Percentiles rank a stretch among this genome's conserved stretches.
These are phyloP conservation scores for Gari tellinella DNA, from an alignment of 2,888 invertebrate genomes.

Conservation along the genomic window DNA sequence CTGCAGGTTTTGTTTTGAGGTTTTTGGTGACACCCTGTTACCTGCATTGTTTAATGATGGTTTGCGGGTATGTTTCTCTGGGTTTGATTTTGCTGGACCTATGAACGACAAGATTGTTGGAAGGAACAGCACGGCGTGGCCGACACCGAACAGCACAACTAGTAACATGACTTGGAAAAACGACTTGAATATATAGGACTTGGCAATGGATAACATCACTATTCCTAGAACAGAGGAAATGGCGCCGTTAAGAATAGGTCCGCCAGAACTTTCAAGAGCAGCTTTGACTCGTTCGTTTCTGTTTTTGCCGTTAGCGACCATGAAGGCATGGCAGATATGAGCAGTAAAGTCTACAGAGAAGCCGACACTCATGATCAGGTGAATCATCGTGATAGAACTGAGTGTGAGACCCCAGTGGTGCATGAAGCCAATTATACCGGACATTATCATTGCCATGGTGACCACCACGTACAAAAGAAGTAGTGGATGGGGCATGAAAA, in stretches of 20 bases:
- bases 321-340: constrained; percentile 73
- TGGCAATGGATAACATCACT: constrained; percentile 61
- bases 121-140: constrained; percentile 69
- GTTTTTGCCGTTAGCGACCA: constrained; percentile 44
- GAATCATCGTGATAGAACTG: constrained; percentile 79
- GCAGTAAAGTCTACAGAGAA: constrained; percentile 78
- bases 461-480: constrained; percentile 72
- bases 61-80: not conserved
- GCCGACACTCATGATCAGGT: constrained; percentile 79
- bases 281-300: constrained; percentile 45
- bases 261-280: constrained; percentile 63
- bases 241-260: constrained; percentile 72
- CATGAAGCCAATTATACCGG: constrained; percentile 78
- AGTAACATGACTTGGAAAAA: constrained; percentile 73
- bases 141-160: constrained; percentile 66
- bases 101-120: constrained; percentile 66
- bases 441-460: constrained; percentile 75
- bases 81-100: constrained; percentile 3
- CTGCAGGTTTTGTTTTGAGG: too few relatives aligned
- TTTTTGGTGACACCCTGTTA: too few relatives aligned
- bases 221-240: constrained; percentile 71
- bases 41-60: too few relatives aligned
- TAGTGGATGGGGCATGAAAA: constrained; percentile 78
- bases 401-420: constrained; percentile 72
- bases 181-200: constrained; percentile 69